Evolutionary conservation across 2,888 invertebrate species (phyloP).

Genomic region (Teinopalpus imperialis): DNA sequence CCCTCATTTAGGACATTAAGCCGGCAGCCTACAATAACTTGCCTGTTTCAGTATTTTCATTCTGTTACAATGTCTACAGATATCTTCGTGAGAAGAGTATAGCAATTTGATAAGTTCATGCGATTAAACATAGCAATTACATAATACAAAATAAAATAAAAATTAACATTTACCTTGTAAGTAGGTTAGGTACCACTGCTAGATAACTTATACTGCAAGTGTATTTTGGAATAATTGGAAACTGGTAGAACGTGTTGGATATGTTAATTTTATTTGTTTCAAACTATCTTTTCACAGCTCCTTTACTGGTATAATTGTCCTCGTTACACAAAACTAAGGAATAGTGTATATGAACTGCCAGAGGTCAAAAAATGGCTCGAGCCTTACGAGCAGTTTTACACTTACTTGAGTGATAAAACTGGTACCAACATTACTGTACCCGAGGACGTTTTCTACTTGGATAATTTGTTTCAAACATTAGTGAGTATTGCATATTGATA

Average conservation of each 20-base stretch:
- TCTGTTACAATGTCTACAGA: no score
- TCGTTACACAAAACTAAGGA: constrained; percentile 53
- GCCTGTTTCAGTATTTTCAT: no score
- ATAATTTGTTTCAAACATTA: constrained; percentile 73
- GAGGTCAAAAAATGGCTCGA: constrained; percentile 49
- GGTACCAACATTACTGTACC: constrained; percentile 59
- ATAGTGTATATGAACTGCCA: constrained; percentile 49
- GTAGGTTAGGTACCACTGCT: neutral
- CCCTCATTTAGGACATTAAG: no score
- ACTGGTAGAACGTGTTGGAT: neutral
- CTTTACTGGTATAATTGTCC: constrained; percentile 75
- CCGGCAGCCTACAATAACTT: no score
- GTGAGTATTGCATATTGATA: constrained; percentile 41
- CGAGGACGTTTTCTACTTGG: constrained; percentile 69
- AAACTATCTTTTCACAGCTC: constrained; percentile 50
- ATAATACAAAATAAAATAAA: no score
- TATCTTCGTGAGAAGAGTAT: no score
- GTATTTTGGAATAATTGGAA: constrained; percentile 3
- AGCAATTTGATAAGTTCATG: no score
- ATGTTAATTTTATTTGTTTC: constrained; percentile 5
- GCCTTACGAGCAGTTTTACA: constrained; percentile 53
- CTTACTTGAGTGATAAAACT: constrained; percentile 51
- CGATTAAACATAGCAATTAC: no score
- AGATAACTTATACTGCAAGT: neutral
- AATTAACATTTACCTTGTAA: no score